Percentiles rank a stretch among this genome's conserved stretches.
Evolutionary conservation across 1,140 invertebrate genomes (phyloP).

Genomic region (Latrodectus geometricus): DNA sequence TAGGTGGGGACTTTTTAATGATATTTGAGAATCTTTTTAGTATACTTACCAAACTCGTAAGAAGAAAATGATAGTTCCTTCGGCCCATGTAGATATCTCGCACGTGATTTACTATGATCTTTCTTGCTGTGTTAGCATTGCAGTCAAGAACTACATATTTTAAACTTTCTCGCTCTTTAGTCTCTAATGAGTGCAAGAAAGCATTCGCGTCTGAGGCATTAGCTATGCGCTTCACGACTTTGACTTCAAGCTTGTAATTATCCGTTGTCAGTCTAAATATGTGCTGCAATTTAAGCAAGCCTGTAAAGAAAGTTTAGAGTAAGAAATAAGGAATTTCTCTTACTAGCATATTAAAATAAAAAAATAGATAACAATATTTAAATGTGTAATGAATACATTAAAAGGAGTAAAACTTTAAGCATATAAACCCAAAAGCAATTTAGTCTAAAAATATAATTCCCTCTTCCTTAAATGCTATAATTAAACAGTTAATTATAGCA

Average conservation of each 20-base stretch:
- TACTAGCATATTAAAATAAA: too few species aligned
- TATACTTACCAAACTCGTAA: constrained; percentile 85
- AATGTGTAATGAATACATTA: too few species aligned
- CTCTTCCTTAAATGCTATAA: too few species aligned
- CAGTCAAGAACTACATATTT: constrained; percentile 92
- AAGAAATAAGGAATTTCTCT: background rate
- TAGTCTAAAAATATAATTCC: too few species aligned
- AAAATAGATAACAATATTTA: too few species aligned
- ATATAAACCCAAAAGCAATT: too few species aligned
- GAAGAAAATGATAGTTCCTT: constrained; percentile 90
- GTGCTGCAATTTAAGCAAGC: constrained; percentile 87
- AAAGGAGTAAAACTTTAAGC: too few species aligned
- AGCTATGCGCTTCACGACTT: constrained; percentile 71
- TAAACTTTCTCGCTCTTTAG: constrained; percentile 70
- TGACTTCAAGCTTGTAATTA: constrained; percentile 84
- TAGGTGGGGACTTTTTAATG: too few species aligned
- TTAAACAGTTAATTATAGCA: too few species aligned
- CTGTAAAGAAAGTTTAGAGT: constrained; percentile 73
- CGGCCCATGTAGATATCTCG: constrained; percentile 84
- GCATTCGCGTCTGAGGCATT: constrained; percentile 69
- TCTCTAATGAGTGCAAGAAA: constrained; percentile 62
- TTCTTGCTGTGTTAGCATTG: constrained; percentile 85
- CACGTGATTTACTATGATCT: constrained; percentile 86
- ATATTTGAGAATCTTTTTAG: too few species aligned
- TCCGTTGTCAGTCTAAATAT: constrained; percentile 81